A percentile compares a stretch with the other conserved stretches of the same genome.
Evolutionary conservation across 2,888 invertebrate species (phyloP).

Genomic region (Nomada ruficornis): DNA sequence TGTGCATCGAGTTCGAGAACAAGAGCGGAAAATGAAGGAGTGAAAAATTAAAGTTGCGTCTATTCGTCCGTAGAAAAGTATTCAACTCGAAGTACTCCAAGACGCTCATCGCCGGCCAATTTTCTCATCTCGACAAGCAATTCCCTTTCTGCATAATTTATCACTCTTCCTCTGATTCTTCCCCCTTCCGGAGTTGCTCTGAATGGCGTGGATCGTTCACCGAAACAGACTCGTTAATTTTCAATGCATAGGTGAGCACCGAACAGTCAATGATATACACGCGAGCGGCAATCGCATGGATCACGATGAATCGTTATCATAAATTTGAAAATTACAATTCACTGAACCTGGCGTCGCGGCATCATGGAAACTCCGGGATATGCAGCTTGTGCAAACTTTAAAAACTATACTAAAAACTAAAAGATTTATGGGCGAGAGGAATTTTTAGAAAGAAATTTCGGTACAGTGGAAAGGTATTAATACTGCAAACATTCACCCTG

Average conservation of each 20-base stretch:
- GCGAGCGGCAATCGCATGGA: slow-evolving; percentile 10
- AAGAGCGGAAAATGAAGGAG: not conserved
- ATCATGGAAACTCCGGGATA: not conserved
- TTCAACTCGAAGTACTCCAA: slow-evolving; percentile 22
- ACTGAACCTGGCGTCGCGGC: not conserved
- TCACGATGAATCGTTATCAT: slow-evolving; percentile 36
- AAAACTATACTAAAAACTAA: too few species aligned
- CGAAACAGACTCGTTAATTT: slow-evolving; percentile 56
- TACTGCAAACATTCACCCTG: not conserved
- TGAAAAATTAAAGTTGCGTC: slow-evolving; percentile 19
- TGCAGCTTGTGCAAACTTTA: not conserved
- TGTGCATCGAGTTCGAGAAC: not conserved
- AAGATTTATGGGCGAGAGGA: not conserved
- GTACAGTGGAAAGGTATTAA: not conserved
- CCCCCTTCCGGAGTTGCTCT: slow-evolving; percentile 5
- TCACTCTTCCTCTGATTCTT: slow-evolving; percentile 40
- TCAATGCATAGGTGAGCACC: slow-evolving; percentile 44
- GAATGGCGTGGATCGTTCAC: slow-evolving; percentile 37
- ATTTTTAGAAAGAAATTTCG: not conserved
- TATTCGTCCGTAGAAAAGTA: not conserved
- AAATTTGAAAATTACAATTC: slow-evolving; percentile 43
- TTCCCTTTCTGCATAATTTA: slow-evolving; percentile 66
- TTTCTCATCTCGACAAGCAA: slow-evolving; percentile 49
- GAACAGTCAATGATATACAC: slow-evolving; percentile 43
- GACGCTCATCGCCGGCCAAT: slow-evolving; percentile 49